A percentile compares a stretch with the other conserved stretches of the same genome.
Conservation (phyloP, 2,113 vertebrate species). For the Pimephales promelas region DNA sequence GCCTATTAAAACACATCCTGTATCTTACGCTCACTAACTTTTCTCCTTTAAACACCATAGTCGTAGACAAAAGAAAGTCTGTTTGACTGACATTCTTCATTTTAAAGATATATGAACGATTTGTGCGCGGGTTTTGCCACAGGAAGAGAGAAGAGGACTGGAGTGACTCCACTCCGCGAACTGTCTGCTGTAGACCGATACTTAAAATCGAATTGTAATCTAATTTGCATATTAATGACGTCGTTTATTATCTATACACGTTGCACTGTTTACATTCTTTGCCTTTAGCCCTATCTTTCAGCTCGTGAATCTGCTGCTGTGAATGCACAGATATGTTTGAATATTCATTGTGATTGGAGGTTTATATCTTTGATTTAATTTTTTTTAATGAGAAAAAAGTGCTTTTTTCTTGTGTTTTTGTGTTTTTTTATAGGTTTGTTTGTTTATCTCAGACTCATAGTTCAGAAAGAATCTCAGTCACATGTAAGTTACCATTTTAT, state of each 20-base stretch:
- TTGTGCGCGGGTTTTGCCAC: neutral
- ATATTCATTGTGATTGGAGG: neutral
- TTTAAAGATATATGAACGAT: neutral
- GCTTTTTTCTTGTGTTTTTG: neutral
- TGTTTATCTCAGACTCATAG: neutral
- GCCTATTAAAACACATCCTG: neutral
- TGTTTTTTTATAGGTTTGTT: neutral
- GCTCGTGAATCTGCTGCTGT: slow-evolving; percentile 10
- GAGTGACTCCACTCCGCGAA: neutral
- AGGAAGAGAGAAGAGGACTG: neutral
- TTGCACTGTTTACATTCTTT: neutral
- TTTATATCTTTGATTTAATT: neutral
- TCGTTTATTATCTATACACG: neutral
- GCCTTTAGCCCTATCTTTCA: neutral
- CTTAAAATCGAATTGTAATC: neutral
- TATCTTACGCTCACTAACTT: neutral
- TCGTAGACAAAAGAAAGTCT: neutral
- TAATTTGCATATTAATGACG: neutral
- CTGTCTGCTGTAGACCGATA: neutral
- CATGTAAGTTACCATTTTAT: slow-evolving; percentile 28
- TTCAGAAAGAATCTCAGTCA: neutral
- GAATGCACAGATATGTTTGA: slow-evolving; percentile 24
- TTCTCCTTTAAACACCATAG: neutral
- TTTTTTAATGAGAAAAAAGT: neutral
- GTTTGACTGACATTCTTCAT: slow-evolving; percentile 17